Conservation (phyloP, 2,888 invertebrate species). For the Agrochola circellaris region DNA sequence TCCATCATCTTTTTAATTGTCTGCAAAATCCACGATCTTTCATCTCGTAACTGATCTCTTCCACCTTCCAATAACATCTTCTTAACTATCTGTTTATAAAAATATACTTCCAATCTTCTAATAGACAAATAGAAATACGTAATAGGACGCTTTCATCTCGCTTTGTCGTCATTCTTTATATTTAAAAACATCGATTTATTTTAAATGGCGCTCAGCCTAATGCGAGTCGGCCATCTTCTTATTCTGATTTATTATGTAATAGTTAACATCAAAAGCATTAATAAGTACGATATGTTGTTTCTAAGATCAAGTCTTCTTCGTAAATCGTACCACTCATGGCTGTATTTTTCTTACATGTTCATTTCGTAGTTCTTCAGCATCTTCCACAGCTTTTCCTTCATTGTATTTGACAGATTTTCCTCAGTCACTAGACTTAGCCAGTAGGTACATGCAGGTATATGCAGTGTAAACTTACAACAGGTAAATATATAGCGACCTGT, state of each 20-base stretch:
- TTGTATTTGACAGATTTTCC: not conserved
- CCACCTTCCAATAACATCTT: not conserved
- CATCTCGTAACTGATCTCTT: not conserved
- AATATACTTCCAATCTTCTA: conserved; percentile 20
- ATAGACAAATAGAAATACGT: not conserved
- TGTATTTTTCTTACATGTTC: conserved; percentile 3
- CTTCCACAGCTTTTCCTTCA: not conserved
- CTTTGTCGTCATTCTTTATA: conserved; percentile 5
- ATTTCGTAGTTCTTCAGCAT: not conserved
- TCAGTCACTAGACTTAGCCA: conserved; percentile 23
- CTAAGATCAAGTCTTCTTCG: not conserved
- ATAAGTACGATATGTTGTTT: conserved; percentile 21
- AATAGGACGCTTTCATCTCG: conserved; percentile 10
- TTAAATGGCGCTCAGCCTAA: conserved; percentile 15
- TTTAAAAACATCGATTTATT: conserved; percentile 38
- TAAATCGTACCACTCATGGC: not conserved
- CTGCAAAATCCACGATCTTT: not conserved
- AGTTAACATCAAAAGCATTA: conserved; percentile 42
- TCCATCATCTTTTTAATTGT: not conserved
- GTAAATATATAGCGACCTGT: conserved; percentile 12
- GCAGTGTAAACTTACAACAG: conserved; percentile 11
- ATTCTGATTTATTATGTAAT: conserved; percentile 5
- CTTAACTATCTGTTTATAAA: conserved; percentile 2
- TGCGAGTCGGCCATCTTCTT: conserved; percentile 15
- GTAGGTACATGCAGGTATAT: conserved; percentile 13